Base-by-base conservation (phyloP, 2,888 invertebrate species). In the Frankliniella intonsa region DNA sequence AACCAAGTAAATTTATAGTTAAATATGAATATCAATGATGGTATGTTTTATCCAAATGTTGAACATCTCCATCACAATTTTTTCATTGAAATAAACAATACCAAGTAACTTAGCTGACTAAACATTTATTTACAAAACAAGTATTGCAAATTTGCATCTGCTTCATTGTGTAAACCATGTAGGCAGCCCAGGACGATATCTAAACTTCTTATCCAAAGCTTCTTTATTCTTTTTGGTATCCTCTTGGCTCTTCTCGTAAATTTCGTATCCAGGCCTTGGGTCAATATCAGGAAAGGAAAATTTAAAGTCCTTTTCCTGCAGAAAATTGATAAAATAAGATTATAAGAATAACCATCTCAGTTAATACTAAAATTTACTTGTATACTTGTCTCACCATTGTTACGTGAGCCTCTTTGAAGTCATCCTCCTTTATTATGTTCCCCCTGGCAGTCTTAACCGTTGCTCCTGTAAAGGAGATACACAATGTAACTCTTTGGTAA, bases 271-370 rank as follows among this genome's bases (percentile, higher is more conserved):
- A 80, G 85, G 85, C 82, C 86, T 84, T 0, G 89, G 89, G 87
- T 93, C 94, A 79, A 97, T 83, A 80, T 95, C 90, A 0, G 97
- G 97, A 87, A 93, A 97, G 84, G 90, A 90, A 88, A 97, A 97
- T 82, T 89, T 90, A 12, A 76, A 76, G 9, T 85, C 92, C 89
- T 17, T 91, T 91, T 86, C 92, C 92, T 0, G 93, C 93, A 95
- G 10, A 91, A 90, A 86, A 86, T 84, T 84, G 81, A 83, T 83
- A 84, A 82, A 51, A 84, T 80, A 83, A 27, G 82, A 82, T 22
- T 81, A 76, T 69, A 9, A 25, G 25, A 1, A 25, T 76, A 25
- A 25, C 38, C 5, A 38, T 38, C 5, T 38, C 38, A 3, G 38
- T 65, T 49, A 25, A 80, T 69, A 84, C 81, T 81, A 51, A 82